phyloP scores from a whole-genome alignment of 2,113 vertebrate genomes.

The Corythornis cristatus region DNA sequence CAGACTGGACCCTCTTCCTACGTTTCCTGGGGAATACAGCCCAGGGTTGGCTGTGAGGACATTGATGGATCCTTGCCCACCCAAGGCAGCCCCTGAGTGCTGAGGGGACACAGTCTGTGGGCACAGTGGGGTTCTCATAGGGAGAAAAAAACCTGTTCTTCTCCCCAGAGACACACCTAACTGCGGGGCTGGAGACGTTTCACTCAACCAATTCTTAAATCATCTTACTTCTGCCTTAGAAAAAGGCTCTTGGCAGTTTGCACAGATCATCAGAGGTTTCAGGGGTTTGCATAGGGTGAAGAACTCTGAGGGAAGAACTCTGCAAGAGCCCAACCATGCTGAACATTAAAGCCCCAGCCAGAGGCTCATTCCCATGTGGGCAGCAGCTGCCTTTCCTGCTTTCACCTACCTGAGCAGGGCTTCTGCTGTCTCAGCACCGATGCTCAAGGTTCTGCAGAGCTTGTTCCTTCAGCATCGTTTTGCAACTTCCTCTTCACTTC shows the following conservation, averaged over 20 bases:
- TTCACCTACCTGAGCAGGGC: neutral
- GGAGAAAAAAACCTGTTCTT: neutral
- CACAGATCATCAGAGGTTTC: neutral
- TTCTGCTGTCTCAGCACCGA: neutral
- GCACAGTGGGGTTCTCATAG: fast-evolving
- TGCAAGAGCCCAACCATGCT: fast-evolving
- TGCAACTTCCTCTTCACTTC: neutral
- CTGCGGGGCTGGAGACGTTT: neutral
- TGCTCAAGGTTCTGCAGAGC: neutral
- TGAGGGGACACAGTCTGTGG: neutral
- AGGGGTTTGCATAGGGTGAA: neutral
- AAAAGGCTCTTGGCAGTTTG: neutral
- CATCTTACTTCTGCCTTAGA: neutral
- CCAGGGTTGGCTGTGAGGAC: neutral
- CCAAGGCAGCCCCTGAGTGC: neutral
- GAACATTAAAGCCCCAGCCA: neutral
- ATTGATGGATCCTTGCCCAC: fast-evolving
- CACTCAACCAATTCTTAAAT: neutral
- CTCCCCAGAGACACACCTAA: neutral
- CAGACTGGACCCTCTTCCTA: neutral
- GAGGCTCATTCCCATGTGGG: fast-evolving
- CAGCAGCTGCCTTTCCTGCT: neutral
- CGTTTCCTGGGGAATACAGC: neutral
- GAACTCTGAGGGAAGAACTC: neutral
- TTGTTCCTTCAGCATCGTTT: neutral